These are phyloP conservation scores for Cephalotes varians DNA, from an alignment of 2,888 invertebrate genomes.

Conservation along the genomic window DNA sequence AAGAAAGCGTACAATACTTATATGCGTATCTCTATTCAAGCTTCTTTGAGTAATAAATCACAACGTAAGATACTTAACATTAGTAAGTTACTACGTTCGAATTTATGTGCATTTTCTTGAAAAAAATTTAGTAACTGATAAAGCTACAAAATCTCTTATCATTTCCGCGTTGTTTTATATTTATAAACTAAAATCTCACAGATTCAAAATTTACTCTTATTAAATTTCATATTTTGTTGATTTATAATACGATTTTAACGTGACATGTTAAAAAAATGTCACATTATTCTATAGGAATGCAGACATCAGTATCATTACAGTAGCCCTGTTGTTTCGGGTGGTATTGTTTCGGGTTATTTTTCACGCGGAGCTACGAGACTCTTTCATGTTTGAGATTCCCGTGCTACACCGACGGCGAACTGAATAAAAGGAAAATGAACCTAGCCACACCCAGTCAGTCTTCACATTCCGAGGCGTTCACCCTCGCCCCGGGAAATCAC, in stretches of 20 bases:
- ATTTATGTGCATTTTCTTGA: neutral
- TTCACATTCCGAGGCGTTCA: conserved; percentile 66
- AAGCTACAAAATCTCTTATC: neutral
- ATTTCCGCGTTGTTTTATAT: neutral
- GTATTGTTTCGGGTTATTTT: conserved; percentile 75
- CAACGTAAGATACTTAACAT: neutral
- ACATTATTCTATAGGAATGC: neutral
- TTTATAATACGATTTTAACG: neutral
- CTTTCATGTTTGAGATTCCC: conserved; percentile 67
- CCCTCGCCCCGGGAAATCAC: conserved; percentile 70
- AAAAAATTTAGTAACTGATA: neutral
- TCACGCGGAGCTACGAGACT: conserved; percentile 62
- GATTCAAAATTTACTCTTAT: neutral
- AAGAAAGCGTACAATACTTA: neutral
- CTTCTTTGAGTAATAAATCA: neutral
- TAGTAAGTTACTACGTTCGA: neutral
- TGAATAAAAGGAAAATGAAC: conserved; percentile 76
- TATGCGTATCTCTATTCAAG: neutral
- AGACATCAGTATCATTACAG: conserved; percentile 67
- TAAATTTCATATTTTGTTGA: neutral
- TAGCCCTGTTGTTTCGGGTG: conserved; percentile 67
- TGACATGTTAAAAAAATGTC: conserved; percentile 15
- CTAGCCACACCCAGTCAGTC: conserved; percentile 66
- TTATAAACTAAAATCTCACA: neutral
- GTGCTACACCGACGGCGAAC: conserved; percentile 61